A percentile compares a stretch with the other conserved stretches of the same genome.
phyloP scores from a whole-genome alignment of 2,113 vertebrate genomes.

The Anarhynchus alexandrinus region DNA sequence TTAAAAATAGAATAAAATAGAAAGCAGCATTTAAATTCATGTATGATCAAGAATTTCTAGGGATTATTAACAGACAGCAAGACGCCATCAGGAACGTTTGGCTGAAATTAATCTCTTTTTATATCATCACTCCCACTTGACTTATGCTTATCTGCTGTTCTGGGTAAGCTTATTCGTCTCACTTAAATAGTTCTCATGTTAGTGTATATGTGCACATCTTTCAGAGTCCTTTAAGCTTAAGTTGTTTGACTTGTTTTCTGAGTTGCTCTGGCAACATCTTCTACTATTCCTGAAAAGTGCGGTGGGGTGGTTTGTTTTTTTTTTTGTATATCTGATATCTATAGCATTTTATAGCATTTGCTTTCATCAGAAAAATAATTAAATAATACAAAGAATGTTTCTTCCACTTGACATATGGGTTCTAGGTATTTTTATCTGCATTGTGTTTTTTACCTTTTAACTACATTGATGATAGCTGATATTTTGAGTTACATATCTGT shows the following conservation, averaged over 20 bases:
- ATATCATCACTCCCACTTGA: not conserved
- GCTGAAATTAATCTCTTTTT: not conserved
- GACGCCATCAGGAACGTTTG: not conserved
- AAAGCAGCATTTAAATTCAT: not conserved
- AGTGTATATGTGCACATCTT: not conserved
- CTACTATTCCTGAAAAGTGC: not conserved
- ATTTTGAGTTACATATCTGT: not conserved
- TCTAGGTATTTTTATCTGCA: not conserved
- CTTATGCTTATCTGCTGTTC: not conserved
- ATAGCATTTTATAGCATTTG: not conserved
- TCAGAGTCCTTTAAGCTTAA: not conserved
- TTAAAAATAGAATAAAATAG: not conserved
- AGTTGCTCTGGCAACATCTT: not conserved
- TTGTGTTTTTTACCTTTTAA: not conserved
- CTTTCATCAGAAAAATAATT: not conserved
- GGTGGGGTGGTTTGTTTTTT: not conserved
- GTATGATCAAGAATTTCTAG: not conserved
- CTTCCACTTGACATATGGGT: not conserved
- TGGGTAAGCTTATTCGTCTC: not conserved
- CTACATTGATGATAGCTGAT: not conserved
- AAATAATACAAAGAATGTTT: not conserved
- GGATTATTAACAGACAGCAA: not conserved
- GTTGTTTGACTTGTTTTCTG: not conserved
- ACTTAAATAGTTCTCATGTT: not conserved
- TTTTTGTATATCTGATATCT: not conserved